Percentiles rank a stretch among this genome's conserved stretches.
Evolutionary conservation across 1,140 invertebrate species (phyloP).

Genomic region (Microplitis mediator): DNA sequence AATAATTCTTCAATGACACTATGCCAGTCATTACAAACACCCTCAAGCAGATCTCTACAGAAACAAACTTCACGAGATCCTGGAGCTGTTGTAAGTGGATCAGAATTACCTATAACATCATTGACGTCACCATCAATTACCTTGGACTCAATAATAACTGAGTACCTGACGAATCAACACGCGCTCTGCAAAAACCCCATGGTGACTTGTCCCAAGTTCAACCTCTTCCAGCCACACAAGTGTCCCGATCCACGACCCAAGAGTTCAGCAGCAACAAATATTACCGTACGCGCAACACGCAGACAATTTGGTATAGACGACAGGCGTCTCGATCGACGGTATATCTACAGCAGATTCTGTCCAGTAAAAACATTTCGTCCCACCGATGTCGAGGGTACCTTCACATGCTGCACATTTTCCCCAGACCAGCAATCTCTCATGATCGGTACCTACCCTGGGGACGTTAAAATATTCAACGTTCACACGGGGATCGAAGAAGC

Average conservation of each 20-base stretch:
- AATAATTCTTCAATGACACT: slow-evolving; percentile 24
- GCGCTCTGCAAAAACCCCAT: slow-evolving; percentile 92
- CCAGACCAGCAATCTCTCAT: slow-evolving; percentile 81
- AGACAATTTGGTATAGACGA: slow-evolving; percentile 64
- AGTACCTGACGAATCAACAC: slow-evolving; percentile 95
- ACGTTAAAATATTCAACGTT: slow-evolving; percentile 86
- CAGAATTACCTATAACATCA: slow-evolving; percentile 44
- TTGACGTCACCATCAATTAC: slow-evolving; percentile 66
- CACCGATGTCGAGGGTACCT: slow-evolving; percentile 77
- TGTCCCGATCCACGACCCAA: slow-evolving; percentile 86
- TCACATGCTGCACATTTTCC: slow-evolving; percentile 81
- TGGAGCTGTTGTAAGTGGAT: slow-evolving; percentile 38
- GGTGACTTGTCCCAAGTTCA: slow-evolving; percentile 89
- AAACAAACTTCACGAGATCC: slow-evolving; percentile 68
- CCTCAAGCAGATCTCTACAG: slow-evolving; percentile 66
- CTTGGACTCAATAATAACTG: slow-evolving; percentile 91
- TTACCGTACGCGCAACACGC: slow-evolving; percentile 68
- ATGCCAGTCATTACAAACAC: slow-evolving; percentile 22
- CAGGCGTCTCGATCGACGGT: slow-evolving; percentile 74
- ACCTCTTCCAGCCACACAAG: slow-evolving; percentile 89
- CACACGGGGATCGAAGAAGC: slow-evolving; percentile 79
- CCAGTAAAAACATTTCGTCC: slow-evolving; percentile 82
- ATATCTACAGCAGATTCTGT: slow-evolving; percentile 88
- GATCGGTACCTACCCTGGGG: slow-evolving; percentile 85
- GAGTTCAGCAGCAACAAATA: slow-evolving; percentile 74